Evolutionary conservation across 2,113 vertebrate species (phyloP), one percentile per base, ranked within the genome.

Genomic region (Mormyrus iriodes): DNA sequence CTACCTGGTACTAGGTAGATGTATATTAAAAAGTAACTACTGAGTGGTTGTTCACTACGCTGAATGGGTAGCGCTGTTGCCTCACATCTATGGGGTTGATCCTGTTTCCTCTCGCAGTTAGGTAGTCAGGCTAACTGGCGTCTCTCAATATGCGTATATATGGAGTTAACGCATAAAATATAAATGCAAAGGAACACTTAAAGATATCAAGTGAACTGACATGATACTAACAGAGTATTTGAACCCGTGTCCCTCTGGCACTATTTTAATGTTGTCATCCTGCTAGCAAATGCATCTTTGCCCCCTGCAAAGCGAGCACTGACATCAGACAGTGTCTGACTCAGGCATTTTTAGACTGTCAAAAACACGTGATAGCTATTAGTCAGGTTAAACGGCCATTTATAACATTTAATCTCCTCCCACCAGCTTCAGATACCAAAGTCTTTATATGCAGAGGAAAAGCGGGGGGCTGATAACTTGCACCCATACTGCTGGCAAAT

Each of bases 301-400:
- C 61, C 27, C 61, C 61, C 27, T 13, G 61, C 61, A 69, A 69
- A 69, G 27, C n/a, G 58, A 79, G 58, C 19, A 10, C 31, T 76
- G 31, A 42, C 17, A 79, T 31, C 48, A 53, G 7, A 4, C 48
- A 13, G 44, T 44, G 21, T 24, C n/a, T 73, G 58, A 8, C 84
- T n/a, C 6, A 35, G 84, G 84, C 58, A 86, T 86, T 86, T 89
- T 73, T 86, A 73, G 46, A 31, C 42, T 24, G 27, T 86, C 58
- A 44, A 48, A 42, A 76, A 12, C 27, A 35, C 49, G 27, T 86
- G 48, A 55, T 17, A 21, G 53, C 13, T 65, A 49, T 46, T 35
- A 49, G 58, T 76, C 52, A 73, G 76, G 27, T 44, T 55, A 90
- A 61, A 76, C 49, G 39, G 85, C 85, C 53, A 65, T 90, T 73